Evolutionary conservation across 1,140 invertebrate genomes (phyloP).

Genomic region (Cyclargus thomasi): DNA sequence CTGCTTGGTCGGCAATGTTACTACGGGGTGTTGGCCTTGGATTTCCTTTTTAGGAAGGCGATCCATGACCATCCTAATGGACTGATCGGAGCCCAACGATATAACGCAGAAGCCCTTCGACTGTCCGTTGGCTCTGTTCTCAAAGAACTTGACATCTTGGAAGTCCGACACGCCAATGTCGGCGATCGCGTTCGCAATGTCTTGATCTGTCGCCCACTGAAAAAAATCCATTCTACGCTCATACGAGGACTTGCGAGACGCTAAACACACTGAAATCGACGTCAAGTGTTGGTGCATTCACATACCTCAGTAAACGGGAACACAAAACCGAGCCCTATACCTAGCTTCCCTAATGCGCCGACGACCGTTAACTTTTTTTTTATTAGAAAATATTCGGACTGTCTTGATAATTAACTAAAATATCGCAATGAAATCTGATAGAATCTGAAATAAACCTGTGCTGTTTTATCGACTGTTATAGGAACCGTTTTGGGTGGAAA

Average conservation of each 20-base stretch:
- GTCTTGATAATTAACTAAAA: background rate
- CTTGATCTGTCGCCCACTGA: slow-evolving; percentile 98
- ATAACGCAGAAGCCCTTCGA: slow-evolving; percentile 98
- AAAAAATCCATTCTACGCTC: slow-evolving; percentile 60
- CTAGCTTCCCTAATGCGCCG: background rate
- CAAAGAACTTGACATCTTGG: slow-evolving; percentile 99
- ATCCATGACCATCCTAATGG: slow-evolving; percentile 92
- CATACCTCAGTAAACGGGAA: slow-evolving; percentile 28
- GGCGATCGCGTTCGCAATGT: slow-evolving; percentile 91
- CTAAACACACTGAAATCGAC: slow-evolving; percentile 40
- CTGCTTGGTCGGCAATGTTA: slow-evolving; percentile 96
- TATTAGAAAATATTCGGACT: background rate
- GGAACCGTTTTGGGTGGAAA: slow-evolving; percentile 59
- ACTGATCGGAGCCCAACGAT: slow-evolving; percentile 93
- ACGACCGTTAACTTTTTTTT: background rate
- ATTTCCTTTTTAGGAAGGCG: slow-evolving; percentile 94
- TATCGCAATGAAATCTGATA: background rate
- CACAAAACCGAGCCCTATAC: slow-evolving; percentile 1
- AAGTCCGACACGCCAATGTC: slow-evolving; percentile 94
- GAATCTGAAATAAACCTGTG: background rate
- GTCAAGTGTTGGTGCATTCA: slow-evolving; percentile 19
- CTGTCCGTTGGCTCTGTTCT: slow-evolving; percentile 99
- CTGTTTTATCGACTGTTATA: slow-evolving; percentile 21
- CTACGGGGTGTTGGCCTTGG: slow-evolving; percentile 95
- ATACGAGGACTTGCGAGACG: slow-evolving; percentile 36